These are phyloP conservation scores for Pollenia labialis DNA, from an alignment of 2,888 invertebrate genomes.

Conservation along the genomic window DNA sequence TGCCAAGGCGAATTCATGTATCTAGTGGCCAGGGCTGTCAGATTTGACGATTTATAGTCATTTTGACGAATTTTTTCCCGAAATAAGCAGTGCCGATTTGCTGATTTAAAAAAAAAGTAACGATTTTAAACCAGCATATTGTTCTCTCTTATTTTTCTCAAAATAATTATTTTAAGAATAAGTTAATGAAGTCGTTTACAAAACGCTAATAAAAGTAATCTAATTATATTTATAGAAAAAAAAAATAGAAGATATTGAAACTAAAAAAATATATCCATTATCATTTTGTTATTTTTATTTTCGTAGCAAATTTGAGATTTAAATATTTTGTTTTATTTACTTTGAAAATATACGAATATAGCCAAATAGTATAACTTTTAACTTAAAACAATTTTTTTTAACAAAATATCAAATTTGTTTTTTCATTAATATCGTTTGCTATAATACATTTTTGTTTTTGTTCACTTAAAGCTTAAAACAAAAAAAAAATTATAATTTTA, in stretches of 20 bases:
- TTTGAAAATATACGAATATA: constrained; percentile 12
- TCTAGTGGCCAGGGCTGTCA: no score
- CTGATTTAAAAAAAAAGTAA: no score
- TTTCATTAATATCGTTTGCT: constrained; percentile 45
- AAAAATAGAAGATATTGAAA: not conserved
- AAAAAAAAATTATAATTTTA: constrained; percentile 32
- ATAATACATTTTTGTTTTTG: not conserved
- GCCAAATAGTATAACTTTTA: constrained; percentile 18
- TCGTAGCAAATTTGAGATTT: not conserved
- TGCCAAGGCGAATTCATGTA: no score
- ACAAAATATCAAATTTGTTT: constrained; percentile 29
- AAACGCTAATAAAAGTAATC: not conserved
- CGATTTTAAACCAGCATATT: no score
- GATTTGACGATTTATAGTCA: no score
- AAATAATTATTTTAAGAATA: no score
- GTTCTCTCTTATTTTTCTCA: no score
- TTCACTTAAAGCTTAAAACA: not conserved
- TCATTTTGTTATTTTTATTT: constrained; percentile 6
- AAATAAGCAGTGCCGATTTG: no score
- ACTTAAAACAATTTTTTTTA: constrained; percentile 33
- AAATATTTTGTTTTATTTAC: not conserved
- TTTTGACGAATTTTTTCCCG: no score
- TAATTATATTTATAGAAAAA: no score
- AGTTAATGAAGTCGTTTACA: no score
- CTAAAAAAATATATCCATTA: constrained; percentile 39